Base-by-base conservation (phyloP, 1,140 invertebrate genomes). In the Camponotus floridanus region DNA sequence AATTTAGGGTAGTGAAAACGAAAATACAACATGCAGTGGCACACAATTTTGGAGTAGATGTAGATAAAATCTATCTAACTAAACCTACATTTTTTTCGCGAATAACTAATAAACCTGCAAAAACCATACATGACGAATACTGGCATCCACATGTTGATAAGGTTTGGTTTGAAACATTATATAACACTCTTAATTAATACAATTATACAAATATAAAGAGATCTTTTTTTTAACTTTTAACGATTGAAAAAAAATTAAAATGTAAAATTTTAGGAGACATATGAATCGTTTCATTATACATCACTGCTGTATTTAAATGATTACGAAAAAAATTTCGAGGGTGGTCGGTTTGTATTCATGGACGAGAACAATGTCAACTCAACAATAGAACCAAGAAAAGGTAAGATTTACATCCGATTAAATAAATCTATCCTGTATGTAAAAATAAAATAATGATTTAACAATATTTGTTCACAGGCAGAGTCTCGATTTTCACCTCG, bases 81-180 rank as follows among this genome's bases (percentile, higher is more conserved):
- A 96, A 97, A 92, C 98, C 98, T 51, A 98, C 97, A 64, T 98
- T 98, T 93, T 98, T 98, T 91, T 98, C 98, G 11, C 95, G 96
- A 92, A 96, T 98, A 80, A 98, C 97, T 57, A 95, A 96, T 85
- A 95, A 94, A 73, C 95, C 96, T 39, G 96, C 98, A 11, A 96
- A 96, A 90, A 98, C 97, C 1, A 91, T 96, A 57, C 97, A 98
- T 93, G 98, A 98, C 95, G 97, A 98, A 94, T 98, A 98, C 93
- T 98, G 98, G 98, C 97, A 98, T 95, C 95, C 96, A 51, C 98
- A 98, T 95, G 96, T 98, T 68, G 98, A 98, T 94, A 98, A 98
- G 96, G 98, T 98, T 94, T 92, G 68, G 91, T 62, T n/a, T 7
- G 31, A 18, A 81, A 65, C 15, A 79, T 79, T 83, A 73, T 67